Percentiles rank a stretch among this genome's conserved stretches.
Conservation (phyloP, 2,113 vertebrate genomes). For the Scolopax mira region DNA sequence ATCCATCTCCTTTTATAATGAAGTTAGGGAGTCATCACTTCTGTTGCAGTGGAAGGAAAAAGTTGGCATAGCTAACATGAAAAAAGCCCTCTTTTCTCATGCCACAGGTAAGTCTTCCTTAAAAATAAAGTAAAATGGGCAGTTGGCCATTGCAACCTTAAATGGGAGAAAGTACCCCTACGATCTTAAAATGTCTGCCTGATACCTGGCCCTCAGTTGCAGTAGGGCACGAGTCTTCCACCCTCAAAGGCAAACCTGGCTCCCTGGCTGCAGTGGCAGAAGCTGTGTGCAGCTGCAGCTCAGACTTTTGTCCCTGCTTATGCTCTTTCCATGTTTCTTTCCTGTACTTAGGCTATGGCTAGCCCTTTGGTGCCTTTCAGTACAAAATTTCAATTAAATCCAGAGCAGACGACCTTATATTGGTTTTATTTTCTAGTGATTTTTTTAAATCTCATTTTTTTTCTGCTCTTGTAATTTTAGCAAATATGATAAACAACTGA, state of each 20-base stretch:
- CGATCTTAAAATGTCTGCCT: background rate
- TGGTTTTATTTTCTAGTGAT: background rate
- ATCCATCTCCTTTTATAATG: background rate
- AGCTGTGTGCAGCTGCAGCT: background rate
- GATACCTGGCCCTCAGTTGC: background rate
- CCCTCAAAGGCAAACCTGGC: background rate
- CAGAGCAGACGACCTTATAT: background rate
- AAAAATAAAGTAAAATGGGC: background rate
- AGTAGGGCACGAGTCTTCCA: background rate
- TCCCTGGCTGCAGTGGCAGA: background rate
- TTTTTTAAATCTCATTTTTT: background rate
- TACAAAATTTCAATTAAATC: background rate
- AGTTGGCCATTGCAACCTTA: background rate
- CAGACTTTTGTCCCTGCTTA: background rate
- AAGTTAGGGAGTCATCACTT: background rate
- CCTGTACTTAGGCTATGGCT: background rate
- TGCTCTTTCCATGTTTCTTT: background rate
- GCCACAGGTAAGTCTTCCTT: background rate
- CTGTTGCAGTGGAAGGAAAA: background rate
- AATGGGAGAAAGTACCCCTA: background rate
- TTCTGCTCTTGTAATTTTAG: background rate
- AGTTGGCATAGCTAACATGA: accelerated
- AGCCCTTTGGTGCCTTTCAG: background rate
- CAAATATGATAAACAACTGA: background rate
- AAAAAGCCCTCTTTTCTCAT: background rate